A percentile compares a stretch with the other conserved stretches of the same genome.
Conservation (phyloP, 2,888 invertebrate genomes). For the Oligia strigilis region DNA sequence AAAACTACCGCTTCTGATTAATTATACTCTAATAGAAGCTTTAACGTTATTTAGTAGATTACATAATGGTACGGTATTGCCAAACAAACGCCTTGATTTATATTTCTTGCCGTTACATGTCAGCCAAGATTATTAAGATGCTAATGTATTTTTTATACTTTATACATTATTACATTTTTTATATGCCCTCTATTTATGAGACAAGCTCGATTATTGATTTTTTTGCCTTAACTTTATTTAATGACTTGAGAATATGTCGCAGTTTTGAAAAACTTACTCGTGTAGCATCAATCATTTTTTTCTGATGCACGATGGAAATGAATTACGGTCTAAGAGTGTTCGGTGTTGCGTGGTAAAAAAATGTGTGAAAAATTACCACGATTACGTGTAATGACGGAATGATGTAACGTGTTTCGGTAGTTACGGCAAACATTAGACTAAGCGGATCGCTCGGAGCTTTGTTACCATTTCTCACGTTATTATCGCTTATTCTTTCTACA, state of each 20-base stretch:
- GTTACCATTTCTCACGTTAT: conserved; percentile 72
- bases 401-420: conserved; percentile 80
- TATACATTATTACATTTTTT: conserved; percentile 69
- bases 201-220: conserved; percentile 75
- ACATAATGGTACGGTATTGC: conserved; percentile 51
- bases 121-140: conserved; percentile 64
- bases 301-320: conserved; percentile 83
- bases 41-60: conserved; percentile 58
- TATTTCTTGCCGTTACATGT: conserved; percentile 56
- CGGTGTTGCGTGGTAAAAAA: conserved; percentile 83
- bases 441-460: conserved; percentile 74
- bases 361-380: conserved; percentile 86
- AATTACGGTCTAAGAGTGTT: conserved; percentile 81
- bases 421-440: conserved; percentile 74
- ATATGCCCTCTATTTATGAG: conserved; percentile 50
- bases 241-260: conserved; percentile 78
- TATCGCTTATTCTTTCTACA: conserved; percentile 67
- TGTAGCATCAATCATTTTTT: conserved; percentile 87
- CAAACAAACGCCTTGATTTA: conserved; percentile 62
- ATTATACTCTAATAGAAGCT: conserved; percentile 53
- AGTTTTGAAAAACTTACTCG: conserved; percentile 77
- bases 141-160: conserved; percentile 65
- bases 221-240: conserved; percentile 74
- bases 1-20: conserved; percentile 55
- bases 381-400: conserved; percentile 84